Base-by-base conservation (phyloP, 2,888 invertebrate species). In the Quadroppia sp. region DNA sequence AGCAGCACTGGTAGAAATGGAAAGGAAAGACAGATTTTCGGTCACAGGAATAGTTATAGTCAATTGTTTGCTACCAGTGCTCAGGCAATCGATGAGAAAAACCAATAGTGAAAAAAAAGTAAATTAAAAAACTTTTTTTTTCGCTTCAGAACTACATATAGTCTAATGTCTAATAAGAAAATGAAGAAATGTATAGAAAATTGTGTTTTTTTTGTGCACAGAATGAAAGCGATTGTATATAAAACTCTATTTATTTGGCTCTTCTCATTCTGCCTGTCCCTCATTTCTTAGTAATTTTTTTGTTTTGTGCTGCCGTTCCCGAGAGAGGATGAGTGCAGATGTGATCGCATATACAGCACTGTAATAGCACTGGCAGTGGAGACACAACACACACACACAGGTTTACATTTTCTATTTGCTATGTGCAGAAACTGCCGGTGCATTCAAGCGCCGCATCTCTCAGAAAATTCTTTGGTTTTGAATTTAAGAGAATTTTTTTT, bases 401-500 rank as follows among this genome's bases (percentile, higher is more conserved):
- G 30, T 30, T 61, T 61, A 30, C 61, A 32, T 61, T 61, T 61
- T 61, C 61, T 30, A 61, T 61, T 32, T 32, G 13, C 15, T 28
- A 9, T 3, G 11, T 3, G 2, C 45, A 13, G 45, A 45, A 45
- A 9, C 61, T 32, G 13, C 17, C 32, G 61, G 32, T 61, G 28
- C 61, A 61, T 30, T 32, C 61, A 61, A 61, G 25, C 61, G 30
- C 28, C 9, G 32, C 32, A 61, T 61, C 17, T 23, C 61, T 61
- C 13, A 56, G 2, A 45, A 17, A 11, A 45, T 45, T 45, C 23
- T 53, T 53, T 4, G 53, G 6, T 23, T 53, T 53, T 23, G 53
- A 61, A 56, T 61, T 61, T 61, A 61, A 61, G 61, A 61, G 23
- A n/a, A 53, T n/a, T n/a, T n/a, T n/a, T n/a, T n/a, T n/a, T n/a